phyloP scores from a whole-genome alignment of 2,113 vertebrate genomes.

The Poecile atricapillus region DNA sequence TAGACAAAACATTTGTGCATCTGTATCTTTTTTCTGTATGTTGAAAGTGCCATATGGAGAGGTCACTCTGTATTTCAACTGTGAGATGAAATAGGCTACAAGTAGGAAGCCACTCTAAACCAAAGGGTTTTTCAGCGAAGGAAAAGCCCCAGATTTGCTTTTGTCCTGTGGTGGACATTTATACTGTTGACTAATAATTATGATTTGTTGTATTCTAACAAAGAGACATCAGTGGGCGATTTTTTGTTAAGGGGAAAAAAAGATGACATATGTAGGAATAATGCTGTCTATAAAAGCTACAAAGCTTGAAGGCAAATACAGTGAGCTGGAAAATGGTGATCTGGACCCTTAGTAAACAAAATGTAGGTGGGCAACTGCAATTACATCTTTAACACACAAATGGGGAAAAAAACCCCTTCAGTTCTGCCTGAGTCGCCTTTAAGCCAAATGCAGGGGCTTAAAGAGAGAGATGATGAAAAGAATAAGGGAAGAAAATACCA shows the following conservation, averaged over 20 bases:
- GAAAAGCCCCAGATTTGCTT: neutral
- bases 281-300: neutral
- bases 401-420: neutral
- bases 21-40: neutral
- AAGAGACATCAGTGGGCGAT: neutral
- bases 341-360: neutral
- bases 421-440: neutral
- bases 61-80: neutral
- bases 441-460: neutral
- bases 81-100: neutral
- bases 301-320: neutral
- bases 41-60: slow-evolving; percentile 25
- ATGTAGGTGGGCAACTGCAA: neutral
- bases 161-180: neutral
- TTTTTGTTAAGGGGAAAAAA: neutral
- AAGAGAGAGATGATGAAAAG: neutral
- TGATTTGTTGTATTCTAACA: neutral
- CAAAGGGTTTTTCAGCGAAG: neutral
- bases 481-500: neutral
- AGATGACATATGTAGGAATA: neutral
- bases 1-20: slow-evolving; percentile 16
- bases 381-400: neutral
- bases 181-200: neutral
- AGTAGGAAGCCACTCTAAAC: neutral
- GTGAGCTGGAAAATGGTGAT: neutral